Conservation (phyloP, 2,797 vertebrate species). For the Sparus aurata region DNA sequence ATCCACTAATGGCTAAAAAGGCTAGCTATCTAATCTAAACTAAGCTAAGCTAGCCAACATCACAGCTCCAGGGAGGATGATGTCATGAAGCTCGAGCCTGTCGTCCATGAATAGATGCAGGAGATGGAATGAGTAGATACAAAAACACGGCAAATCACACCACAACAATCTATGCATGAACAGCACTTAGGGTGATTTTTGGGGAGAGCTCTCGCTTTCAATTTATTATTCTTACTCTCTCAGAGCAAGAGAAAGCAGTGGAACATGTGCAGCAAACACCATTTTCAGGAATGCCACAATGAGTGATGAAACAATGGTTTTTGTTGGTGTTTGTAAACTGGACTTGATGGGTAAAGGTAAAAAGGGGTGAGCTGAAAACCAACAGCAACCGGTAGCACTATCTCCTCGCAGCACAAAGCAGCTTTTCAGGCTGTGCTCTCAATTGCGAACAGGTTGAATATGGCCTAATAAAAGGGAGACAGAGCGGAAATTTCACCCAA, state of each 20-base stretch:
- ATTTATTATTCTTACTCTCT: conserved; percentile 28
- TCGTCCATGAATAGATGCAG: too few relatives aligned
- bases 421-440: conserved; percentile 59
- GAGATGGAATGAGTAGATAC: too few relatives aligned
- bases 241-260: conserved; percentile 43
- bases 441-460: conserved; percentile 70
- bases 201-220: too few relatives aligned
- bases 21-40: too few relatives aligned
- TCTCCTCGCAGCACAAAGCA: conserved; percentile 64
- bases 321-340: conserved; percentile 61
- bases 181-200: too few relatives aligned
- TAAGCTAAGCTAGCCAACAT: too few relatives aligned
- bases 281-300: conserved; percentile 35
- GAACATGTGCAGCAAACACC: conserved; percentile 22
- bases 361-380: conserved; percentile 44
- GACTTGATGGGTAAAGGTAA: conserved; percentile 58
- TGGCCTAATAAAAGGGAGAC: conserved; percentile 70
- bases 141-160: too few relatives aligned
- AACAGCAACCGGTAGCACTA: conserved; percentile 42
- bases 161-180: too few relatives aligned
- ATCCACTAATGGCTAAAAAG: too few relatives aligned
- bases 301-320: conserved; percentile 57
- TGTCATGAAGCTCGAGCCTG: too few relatives aligned
- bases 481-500: conserved; percentile 72
- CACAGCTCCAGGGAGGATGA: too few relatives aligned